phyloP scores from a whole-genome alignment of 2,888 invertebrate species.

The Andrena camellia region DNA sequence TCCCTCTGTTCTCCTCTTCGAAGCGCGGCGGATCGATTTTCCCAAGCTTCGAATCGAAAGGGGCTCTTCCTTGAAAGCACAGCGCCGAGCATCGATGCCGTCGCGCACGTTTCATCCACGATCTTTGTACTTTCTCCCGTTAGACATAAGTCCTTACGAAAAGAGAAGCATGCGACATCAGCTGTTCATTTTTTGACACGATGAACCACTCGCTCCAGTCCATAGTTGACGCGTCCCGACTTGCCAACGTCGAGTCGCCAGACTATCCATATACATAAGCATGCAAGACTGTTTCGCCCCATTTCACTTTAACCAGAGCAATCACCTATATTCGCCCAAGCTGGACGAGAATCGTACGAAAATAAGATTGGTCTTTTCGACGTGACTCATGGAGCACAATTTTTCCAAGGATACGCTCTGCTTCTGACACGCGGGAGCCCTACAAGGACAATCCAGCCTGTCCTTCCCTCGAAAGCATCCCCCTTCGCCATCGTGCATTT shows the following conservation, averaged over 20 bases:
- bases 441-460: neutral
- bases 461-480: neutral
- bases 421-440: neutral
- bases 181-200: constrained; percentile 27
- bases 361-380: constrained; percentile 5
- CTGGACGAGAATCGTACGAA: constrained; percentile 1
- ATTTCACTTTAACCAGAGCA: neutral
- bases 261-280: neutral
- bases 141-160: neutral
- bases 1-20: constrained; percentile 13
- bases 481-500: neutral
- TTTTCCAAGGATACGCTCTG: neutral
- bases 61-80: neutral
- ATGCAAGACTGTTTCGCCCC: neutral
- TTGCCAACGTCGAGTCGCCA: neutral
- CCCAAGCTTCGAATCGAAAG: constrained; percentile 26
- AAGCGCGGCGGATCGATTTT: constrained; percentile 16
- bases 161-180: neutral
- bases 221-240: neutral
- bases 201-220: neutral
- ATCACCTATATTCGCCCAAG: neutral
- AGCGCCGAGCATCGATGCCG: no score
- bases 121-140: neutral
- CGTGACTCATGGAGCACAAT: neutral
- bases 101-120: neutral